phyloP scores from a whole-genome alignment of 1,140 invertebrate genomes.

The Polypedilum vanderplanki region DNA sequence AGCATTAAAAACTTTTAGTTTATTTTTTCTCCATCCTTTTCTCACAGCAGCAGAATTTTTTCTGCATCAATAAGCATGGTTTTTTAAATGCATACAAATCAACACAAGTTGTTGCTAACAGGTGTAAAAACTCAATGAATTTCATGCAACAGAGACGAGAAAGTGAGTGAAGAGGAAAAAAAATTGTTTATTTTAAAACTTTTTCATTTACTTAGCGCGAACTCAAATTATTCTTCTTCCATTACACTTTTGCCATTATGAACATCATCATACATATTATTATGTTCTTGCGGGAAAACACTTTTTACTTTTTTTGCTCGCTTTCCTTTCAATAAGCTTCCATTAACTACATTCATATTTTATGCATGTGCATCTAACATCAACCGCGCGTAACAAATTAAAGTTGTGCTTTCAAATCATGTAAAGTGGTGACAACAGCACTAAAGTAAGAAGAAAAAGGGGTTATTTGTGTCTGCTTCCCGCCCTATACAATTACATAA shows the following conservation, averaged over 20 bases:
- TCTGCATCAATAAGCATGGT: no score
- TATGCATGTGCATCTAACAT: slow-evolving; percentile 6
- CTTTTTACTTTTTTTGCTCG: background rate
- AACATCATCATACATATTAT: background rate
- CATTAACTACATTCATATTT: background rate
- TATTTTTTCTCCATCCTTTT: no score
- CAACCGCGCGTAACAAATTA: background rate
- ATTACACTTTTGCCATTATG: background rate
- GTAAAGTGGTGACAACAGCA: background rate
- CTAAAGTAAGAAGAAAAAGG: background rate
- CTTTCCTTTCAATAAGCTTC: background rate
- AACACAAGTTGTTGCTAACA: background rate
- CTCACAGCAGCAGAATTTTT: no score
- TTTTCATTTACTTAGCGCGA: slow-evolving; percentile 5
- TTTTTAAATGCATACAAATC: no score
- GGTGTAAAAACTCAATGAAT: slow-evolving; percentile 15
- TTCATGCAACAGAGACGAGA: background rate
- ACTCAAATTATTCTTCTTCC: background rate
- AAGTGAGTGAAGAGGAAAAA: background rate
- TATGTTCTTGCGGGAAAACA: background rate
- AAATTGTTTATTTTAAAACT: background rate
- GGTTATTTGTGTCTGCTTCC: background rate
- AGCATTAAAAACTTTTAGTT: no score
- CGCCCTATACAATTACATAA: slow-evolving; percentile 17
- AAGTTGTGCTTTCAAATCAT: background rate